Base-by-base conservation (phyloP, 1,140 invertebrate species). In the Drosophila busckii region DNA sequence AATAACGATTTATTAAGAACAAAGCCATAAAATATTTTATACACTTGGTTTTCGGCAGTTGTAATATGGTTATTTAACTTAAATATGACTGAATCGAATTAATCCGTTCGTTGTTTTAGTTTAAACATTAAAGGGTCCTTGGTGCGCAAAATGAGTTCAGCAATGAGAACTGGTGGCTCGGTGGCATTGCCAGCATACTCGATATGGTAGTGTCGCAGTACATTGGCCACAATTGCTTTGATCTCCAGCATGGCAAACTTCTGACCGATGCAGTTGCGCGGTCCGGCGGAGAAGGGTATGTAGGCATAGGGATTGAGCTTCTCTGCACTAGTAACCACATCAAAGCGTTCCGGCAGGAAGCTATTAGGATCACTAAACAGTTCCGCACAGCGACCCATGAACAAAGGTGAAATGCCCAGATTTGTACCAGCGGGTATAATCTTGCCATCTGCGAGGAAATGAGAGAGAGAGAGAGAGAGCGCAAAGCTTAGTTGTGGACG, bases 181-280 rank as follows among this genome's bases (percentile, higher is more conserved):
- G 80, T 42, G 0, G 89, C 58, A 38, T 88, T 75, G 4, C 73
- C 55, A 0, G 84, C 60, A 10, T 89, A 84, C 20, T 87, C 84
- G 0, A 90, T 64, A 61, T 88, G 78, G 65, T 91, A 97, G 62
- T 91, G 88, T 2, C 91, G 89, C 10, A 96, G 78, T 0, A 96
- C 86, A 44, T 89, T 89, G 0, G 92, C 89, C 12, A 95, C 65
- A 0, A 93, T 87, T 0, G 90, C 89, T 85, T 96, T 96, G 58
- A 93, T 88, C 88, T 96, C 94, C 71, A 94, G 82, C 86, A 94
- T 88, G 1, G 94, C 95, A 87, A 95, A 96, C 75, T 92, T 93
- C 87, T 94, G 93, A 52, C 93, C 93, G 89, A 85, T 93, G 68
- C 93, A 94, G 66, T 93, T 93, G 58, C 90, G 88, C 17, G 88